phyloP scores from a whole-genome alignment of 2,113 vertebrate species.

The Bos javanicus region DNA sequence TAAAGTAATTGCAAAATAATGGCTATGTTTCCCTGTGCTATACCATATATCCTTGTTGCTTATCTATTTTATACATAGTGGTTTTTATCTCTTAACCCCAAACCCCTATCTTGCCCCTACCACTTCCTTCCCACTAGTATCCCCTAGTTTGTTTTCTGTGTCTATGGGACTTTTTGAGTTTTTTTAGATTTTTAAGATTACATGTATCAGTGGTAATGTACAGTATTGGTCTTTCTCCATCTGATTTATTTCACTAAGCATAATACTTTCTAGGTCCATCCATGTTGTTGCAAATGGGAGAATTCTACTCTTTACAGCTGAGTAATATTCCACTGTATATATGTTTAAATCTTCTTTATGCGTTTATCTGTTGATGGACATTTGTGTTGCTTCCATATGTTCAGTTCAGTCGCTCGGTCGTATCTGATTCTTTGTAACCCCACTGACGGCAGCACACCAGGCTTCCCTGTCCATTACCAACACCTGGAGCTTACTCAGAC shows the following conservation, averaged over 20 bases:
- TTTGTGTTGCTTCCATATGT: neutral
- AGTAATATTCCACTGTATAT: neutral
- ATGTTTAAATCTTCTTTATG: neutral
- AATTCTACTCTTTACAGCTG: neutral
- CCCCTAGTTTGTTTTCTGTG: neutral
- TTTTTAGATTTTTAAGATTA: neutral
- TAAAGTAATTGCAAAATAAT: neutral
- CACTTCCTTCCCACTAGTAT: neutral
- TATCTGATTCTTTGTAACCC: neutral
- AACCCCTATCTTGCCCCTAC: neutral
- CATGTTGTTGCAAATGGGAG: neutral
- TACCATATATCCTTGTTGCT: neutral
- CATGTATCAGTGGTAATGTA: neutral
- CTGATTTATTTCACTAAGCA: neutral
- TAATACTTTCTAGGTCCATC: neutral
- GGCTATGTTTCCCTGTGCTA: neutral
- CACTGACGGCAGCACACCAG: rapidly evolving
- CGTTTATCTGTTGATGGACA: neutral
- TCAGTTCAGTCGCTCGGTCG: rapidly evolving
- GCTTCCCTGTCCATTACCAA: neutral
- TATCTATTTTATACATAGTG: neutral
- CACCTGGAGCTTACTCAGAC: neutral
- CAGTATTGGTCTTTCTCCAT: neutral
- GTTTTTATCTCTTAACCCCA: neutral
- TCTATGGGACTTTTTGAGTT: neutral